phyloP scores from a whole-genome alignment of 2,888 invertebrate genomes.

The Eupithecia exiguata region DNA sequence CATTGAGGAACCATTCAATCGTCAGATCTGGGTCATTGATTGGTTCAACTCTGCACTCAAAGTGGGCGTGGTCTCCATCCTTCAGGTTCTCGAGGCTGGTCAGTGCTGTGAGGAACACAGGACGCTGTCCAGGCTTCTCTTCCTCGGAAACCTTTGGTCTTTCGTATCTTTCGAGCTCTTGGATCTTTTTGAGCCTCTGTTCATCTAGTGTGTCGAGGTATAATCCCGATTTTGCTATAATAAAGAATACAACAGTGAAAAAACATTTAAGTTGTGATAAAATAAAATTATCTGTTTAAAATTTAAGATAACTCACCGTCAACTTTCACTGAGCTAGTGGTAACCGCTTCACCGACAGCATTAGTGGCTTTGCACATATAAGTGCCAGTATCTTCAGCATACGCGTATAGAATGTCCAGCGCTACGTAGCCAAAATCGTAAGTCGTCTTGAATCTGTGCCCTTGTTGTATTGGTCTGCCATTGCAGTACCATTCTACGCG shows the following conservation, averaged over 20 bases:
- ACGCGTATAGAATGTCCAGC: slow-evolving; percentile 97
- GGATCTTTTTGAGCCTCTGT: slow-evolving; percentile 94
- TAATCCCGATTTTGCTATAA: slow-evolving; percentile 91
- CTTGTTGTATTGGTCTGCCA: slow-evolving; percentile 95
- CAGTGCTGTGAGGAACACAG: slow-evolving; percentile 95
- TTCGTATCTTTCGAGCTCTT: slow-evolving; percentile 92
- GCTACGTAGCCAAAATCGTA: slow-evolving; percentile 99
- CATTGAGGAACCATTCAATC: slow-evolving; percentile 98
- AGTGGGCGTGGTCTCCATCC: slow-evolving; percentile 95
- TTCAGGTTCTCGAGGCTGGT: slow-evolving; percentile 93
- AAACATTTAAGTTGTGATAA: neutral
- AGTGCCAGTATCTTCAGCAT: slow-evolving; percentile 98
- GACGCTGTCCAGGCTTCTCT: slow-evolving; percentile 91
- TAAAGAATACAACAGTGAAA: neutral
- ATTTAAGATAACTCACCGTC: slow-evolving; percentile 84
- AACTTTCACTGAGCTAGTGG: slow-evolving; percentile 94
- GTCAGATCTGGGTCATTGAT: slow-evolving; percentile 95
- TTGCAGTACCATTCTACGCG: slow-evolving; percentile 99
- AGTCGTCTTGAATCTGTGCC: slow-evolving; percentile 97
- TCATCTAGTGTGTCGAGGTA: slow-evolving; percentile 96
- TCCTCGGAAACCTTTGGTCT: slow-evolving; percentile 89
- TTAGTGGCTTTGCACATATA: slow-evolving; percentile 98
- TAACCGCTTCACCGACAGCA: slow-evolving; percentile 97
- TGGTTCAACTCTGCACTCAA: slow-evolving; percentile 96
- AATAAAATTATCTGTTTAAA: neutral